phyloP scores from a whole-genome alignment of 1,140 invertebrate species.

The Copidosoma floridanum region DNA sequence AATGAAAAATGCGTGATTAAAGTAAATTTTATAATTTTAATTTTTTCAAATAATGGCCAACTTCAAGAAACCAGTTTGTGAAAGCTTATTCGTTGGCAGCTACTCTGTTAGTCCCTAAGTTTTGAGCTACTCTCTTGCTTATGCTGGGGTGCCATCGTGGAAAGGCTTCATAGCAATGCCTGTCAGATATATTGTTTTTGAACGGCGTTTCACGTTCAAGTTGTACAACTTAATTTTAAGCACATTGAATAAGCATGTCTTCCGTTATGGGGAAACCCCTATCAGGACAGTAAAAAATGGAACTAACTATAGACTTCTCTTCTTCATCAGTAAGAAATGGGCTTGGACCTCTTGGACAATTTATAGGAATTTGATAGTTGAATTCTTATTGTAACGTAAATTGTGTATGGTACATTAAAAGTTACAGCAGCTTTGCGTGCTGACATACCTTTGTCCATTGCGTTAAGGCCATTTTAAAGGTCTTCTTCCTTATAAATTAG shows the following conservation, averaged over 20 bases:
- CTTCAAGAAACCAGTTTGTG: slow-evolving; percentile 15
- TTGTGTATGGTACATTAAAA: no score
- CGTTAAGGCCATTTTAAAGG: no score
- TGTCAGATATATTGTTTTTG: slow-evolving; percentile 30
- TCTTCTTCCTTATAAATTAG: no score
- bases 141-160: slow-evolving; percentile 35
- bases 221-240: slow-evolving; percentile 1
- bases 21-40: slow-evolving; percentile 27
- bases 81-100: neutral
- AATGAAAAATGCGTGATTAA: slow-evolving; percentile 30
- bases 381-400: no score
- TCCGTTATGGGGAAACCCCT: slow-evolving; percentile 44
- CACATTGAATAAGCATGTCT: slow-evolving; percentile 29
- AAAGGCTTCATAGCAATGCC: slow-evolving; percentile 40
- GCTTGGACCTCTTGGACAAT: no score
- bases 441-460: no score
- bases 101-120: slow-evolving; percentile 10
- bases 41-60: slow-evolving; percentile 33
- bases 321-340: slow-evolving; percentile 31
- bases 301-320: slow-evolving; percentile 36
- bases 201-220: slow-evolving; percentile 24
- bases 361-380: no score
- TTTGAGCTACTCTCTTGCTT: slow-evolving; percentile 29
- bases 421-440: no score
- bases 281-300: slow-evolving; percentile 37